Base-by-base conservation (phyloP, 2,113 vertebrate species). In the Rhinoderma darwinii region DNA sequence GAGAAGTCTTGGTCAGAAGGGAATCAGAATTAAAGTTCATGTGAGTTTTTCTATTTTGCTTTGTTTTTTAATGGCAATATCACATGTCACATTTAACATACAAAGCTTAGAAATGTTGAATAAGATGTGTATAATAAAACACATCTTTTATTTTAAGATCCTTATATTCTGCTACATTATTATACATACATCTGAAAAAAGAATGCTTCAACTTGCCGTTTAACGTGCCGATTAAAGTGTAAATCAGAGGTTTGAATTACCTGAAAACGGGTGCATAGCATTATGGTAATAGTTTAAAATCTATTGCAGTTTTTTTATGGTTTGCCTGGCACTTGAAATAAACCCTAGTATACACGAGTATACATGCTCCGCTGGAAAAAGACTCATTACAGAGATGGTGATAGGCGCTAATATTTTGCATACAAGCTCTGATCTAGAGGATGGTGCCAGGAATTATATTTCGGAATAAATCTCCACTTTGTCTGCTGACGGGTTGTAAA, bases 11-110 rank as follows among this genome's bases (percentile, higher is more conserved):
- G 89, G 98, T 99, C 84, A 96, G 98, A 63, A 92, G 98, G 76
- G 98, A 99, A 93, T 99, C 98, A 0, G 98, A 99, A 90, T 96
- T 99, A 90, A 96, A 97, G 90, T 99, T 99, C 95, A 99, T 99
- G 98, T 99, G 93, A 98, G 98, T 95, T 89, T 86, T 70, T 68
- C 5, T 47, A n/a, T n/a, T n/a, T n/a, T n/a, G n/a, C n/a, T 44
- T 14, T 75, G 25, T n/a, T 41, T 75, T 39, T 25, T 41, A 14
- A n/a, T 74, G 72, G 35, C 25, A 4, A 44, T 3, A 14, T 7
- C 2, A 11, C 10, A 44, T 22, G 0, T 3, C 25, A 47, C 2
- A 70, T 22, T 20, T 70, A 39, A 70, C 32, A 37, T 70, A 10
- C 17, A 30, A 18, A 70, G 4, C 7, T 20, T 70, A 2, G 7